A percentile compares a stretch with the other conserved stretches of the same genome.
phyloP scores from a whole-genome alignment of 2,888 invertebrate species.

The Busseola fusca region DNA sequence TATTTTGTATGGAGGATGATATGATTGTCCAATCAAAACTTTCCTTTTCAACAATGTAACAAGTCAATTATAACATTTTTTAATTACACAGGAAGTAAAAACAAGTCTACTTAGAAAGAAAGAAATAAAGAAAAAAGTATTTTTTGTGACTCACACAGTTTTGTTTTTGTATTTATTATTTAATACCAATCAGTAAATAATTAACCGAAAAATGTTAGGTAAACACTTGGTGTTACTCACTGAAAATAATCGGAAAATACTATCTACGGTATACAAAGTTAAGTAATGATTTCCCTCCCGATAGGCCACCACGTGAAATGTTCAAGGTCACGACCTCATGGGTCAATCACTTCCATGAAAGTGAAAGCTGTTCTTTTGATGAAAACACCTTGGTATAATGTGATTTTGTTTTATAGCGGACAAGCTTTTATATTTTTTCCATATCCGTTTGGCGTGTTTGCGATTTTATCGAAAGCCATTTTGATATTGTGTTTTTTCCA shows the following conservation, averaged over 20 bases:
- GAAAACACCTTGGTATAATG: conserved; percentile 28
- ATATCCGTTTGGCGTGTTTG: conserved; percentile 29
- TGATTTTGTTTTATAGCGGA: conserved; percentile 14
- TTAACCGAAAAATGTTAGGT: conserved; percentile 1
- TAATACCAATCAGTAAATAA: conserved; percentile 21
- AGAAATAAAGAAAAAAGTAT: too few species aligned
- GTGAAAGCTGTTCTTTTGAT: conserved; percentile 26
- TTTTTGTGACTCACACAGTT: too few species aligned
- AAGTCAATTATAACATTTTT: conserved; percentile 15
- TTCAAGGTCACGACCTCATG: conserved; percentile 41
- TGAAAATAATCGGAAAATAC: conserved; percentile 31
- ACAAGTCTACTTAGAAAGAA: too few species aligned
- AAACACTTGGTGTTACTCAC: conserved; percentile 9
- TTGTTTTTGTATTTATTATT: neutral
- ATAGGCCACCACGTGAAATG: conserved; percentile 33
- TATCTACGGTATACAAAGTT: conserved; percentile 26
- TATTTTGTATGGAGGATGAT: neutral
- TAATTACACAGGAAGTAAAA: neutral
- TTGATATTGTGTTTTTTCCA: neutral
- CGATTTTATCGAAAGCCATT: conserved; percentile 25
- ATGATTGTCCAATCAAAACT: conserved; percentile 28
- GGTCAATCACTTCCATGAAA: conserved; percentile 46
- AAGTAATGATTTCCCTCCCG: conserved; percentile 45
- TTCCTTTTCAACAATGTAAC: conserved; percentile 16
- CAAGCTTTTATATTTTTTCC: conserved; percentile 33